Percentiles rank a stretch among this genome's conserved stretches.
phyloP scores from a whole-genome alignment of 2,888 invertebrate species.

The Drosophila ustulata region DNA sequence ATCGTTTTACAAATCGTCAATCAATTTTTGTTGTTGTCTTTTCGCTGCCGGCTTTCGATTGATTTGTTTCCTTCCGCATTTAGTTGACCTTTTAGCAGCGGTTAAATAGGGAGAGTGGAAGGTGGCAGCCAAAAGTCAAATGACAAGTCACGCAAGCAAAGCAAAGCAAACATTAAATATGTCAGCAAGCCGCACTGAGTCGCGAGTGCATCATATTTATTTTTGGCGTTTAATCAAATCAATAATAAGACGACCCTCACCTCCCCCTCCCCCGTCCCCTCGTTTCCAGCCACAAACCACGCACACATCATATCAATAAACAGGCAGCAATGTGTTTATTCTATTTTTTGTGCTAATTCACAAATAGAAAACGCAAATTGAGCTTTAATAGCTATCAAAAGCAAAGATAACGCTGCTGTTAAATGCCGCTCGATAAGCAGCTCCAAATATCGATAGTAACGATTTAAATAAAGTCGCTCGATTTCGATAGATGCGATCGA shows the following conservation, averaged over 20 bases:
- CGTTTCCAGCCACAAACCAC: neutral
- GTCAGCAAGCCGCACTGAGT: conserved; percentile 35
- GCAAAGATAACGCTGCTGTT: neutral
- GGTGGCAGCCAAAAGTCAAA: conserved; percentile 41
- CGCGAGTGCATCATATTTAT: conserved; percentile 69
- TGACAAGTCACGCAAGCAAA: conserved; percentile 72
- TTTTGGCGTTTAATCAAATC: conserved; percentile 77
- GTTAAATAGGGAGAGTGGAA: conserved; percentile 1
- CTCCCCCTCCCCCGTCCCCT: no score
- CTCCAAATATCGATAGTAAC: no score
- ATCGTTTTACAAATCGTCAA: conserved; percentile 65
- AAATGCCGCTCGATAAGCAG: no score
- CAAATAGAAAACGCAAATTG: neutral
- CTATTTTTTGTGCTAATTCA: neutral
- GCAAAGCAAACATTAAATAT: conserved; percentile 44
- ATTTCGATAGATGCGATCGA: no score
- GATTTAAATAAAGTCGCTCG: no score
- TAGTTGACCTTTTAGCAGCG: conserved; percentile 59
- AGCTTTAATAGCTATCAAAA: conserved; percentile 2
- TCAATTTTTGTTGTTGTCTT: conserved; percentile 53
- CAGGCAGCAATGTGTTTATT: neutral
- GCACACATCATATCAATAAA: neutral
- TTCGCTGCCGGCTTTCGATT: conserved; percentile 34
- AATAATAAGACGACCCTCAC: conserved; percentile 46
- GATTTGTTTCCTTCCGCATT: conserved; percentile 74